Evolutionary conservation across 2,797 vertebrate species (phyloP).

Genomic region (Helostoma temminkii): DNA sequence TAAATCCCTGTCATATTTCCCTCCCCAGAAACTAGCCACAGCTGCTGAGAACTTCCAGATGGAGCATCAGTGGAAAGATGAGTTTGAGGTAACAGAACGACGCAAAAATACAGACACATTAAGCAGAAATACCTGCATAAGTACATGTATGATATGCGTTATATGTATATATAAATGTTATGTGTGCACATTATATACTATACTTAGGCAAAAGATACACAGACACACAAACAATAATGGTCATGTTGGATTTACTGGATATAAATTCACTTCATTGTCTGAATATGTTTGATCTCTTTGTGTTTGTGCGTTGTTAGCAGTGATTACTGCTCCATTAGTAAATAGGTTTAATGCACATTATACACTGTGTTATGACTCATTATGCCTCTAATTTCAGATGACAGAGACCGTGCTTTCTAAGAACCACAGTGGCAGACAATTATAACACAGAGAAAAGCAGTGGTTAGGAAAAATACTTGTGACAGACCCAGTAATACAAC

Average conservation of each 20-base stretch:
- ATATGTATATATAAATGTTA: neutral
- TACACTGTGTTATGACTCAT: conserved; percentile 37
- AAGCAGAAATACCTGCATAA: neutral
- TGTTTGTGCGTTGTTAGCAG: conserved; percentile 38
- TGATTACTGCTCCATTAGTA: conserved; percentile 47
- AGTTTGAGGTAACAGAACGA: conserved; percentile 88
- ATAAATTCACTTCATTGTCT: conserved; percentile 24
- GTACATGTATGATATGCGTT: neutral
- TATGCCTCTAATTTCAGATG: conserved; percentile 32
- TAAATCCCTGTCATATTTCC: conserved; percentile 59
- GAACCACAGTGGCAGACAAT: conserved; percentile 19
- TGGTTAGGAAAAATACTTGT: conserved; percentile 41
- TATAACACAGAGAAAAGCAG: conserved; percentile 23
- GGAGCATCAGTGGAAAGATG: conserved; percentile 92
- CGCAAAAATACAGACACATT: conserved; percentile 1
- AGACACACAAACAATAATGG: conserved; percentile 2
- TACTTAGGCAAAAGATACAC: neutral
- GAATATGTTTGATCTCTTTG: conserved; percentile 46
- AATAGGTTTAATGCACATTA: conserved; percentile 56
- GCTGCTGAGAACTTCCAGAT: conserved; percentile 94
- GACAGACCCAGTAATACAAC: conserved; percentile 11
- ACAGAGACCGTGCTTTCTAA: conserved; percentile 37
- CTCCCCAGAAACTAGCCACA: conserved; percentile 91
- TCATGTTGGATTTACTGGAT: conserved; percentile 2
- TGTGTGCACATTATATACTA: neutral